Conservation (phyloP, 2,797 vertebrate genomes). For the Gobio occitaniae region DNA sequence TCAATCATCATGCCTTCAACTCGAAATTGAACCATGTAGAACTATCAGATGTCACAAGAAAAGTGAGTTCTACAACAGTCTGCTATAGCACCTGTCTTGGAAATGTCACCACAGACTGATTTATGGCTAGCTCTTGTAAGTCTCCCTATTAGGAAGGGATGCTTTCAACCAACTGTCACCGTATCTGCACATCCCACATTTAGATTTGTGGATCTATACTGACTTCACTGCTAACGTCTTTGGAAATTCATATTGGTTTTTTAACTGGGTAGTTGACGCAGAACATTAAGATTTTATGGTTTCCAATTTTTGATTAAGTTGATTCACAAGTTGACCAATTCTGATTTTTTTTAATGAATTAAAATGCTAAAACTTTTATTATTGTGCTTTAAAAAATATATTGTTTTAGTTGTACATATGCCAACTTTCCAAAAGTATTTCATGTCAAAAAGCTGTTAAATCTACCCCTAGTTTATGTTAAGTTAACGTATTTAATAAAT, state of each 20-base stretch:
- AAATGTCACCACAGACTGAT: conserved; percentile 72
- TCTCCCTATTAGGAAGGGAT: conserved; percentile 72
- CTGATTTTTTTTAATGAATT: too few species aligned
- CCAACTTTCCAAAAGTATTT: background rate
- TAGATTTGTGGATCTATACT: conserved; percentile 71
- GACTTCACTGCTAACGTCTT: conserved; percentile 62
- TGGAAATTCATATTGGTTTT: background rate
- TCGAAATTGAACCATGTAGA: conserved; percentile 29
- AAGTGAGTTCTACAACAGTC: conserved; percentile 29
- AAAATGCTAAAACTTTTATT: background rate
- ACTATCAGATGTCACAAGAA: conserved; percentile 43
- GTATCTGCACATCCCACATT: conserved; percentile 73
- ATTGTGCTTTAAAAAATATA: background rate
- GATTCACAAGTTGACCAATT: background rate
- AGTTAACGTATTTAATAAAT: background rate
- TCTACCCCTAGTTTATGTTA: background rate
- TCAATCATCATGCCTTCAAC: conserved; percentile 39
- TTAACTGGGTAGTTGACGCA: background rate
- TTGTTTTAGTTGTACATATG: background rate
- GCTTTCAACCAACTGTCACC: conserved; percentile 71
- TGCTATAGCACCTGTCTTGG: conserved; percentile 75
- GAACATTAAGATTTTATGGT: background rate
- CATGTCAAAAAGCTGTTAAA: background rate
- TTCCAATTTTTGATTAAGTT: background rate
- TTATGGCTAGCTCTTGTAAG: conserved; percentile 58